Percentiles rank a stretch among this genome's conserved stretches.
Evolutionary conservation across 2,888 invertebrate species (phyloP).

Genomic region (Erebia palarica): DNA sequence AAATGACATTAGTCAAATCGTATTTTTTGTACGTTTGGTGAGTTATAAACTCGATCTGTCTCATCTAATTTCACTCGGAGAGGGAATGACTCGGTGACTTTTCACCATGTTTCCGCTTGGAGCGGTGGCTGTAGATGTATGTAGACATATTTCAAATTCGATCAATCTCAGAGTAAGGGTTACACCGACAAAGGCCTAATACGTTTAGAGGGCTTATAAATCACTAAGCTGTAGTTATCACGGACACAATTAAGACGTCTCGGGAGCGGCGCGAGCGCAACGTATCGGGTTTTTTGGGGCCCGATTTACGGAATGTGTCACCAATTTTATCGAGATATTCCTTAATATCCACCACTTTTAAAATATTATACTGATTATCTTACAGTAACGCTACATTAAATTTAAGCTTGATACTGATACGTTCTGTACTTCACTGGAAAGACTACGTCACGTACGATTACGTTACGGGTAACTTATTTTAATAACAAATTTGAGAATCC

Average conservation of each 20-base stretch:
- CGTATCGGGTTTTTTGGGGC: slow-evolving; percentile 36
- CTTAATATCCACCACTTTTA: slow-evolving; percentile 22
- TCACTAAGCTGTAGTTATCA: slow-evolving; percentile 70
- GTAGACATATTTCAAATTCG: too few relatives aligned
- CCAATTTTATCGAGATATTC: slow-evolving; percentile 38
- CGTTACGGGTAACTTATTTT: neutral
- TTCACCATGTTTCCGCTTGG: too few relatives aligned
- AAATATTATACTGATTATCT: neutral
- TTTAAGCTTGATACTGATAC: neutral
- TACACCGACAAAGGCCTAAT: slow-evolving; percentile 76
- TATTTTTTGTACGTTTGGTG: too few relatives aligned
- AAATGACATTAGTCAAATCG: too few relatives aligned
- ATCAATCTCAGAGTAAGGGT: too few relatives aligned
- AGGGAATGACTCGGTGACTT: too few relatives aligned
- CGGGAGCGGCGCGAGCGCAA: slow-evolving; percentile 41
- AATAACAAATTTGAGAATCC: too few relatives aligned
- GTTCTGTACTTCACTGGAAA: neutral
- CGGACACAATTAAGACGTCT: slow-evolving; percentile 76
- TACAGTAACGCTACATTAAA: neutral
- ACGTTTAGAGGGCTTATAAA: slow-evolving; percentile 74
- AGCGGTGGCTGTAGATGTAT: too few relatives aligned
- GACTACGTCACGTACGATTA: neutral
- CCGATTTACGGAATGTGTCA: slow-evolving; percentile 51
- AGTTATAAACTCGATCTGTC: too few relatives aligned
- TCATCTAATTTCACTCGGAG: too few relatives aligned